A percentile compares a stretch with the other conserved stretches of the same genome.
Evolutionary conservation across 2,888 invertebrate genomes (phyloP).

Genomic region (Torymus tubicola): DNA sequence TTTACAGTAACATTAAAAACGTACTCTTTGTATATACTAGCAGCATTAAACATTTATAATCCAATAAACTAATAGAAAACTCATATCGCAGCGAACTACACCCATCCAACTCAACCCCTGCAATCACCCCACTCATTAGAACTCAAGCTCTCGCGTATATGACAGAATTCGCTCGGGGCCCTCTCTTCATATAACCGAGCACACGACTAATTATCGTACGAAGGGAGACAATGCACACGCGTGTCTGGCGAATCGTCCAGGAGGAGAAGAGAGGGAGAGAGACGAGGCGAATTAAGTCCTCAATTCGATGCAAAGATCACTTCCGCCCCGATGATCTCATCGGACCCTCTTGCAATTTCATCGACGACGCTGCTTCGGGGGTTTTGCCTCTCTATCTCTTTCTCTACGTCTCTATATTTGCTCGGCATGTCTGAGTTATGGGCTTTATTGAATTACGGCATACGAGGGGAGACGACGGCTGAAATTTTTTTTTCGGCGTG

Average conservation of each 20-base stretch:
- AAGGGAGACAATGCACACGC: slow-evolving; percentile 7
- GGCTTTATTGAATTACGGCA: neutral
- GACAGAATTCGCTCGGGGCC: too few relatives aligned
- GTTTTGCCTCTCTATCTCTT: neutral
- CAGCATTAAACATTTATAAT: too few relatives aligned
- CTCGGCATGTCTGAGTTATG: neutral
- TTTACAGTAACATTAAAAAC: too few relatives aligned
- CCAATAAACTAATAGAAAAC: too few relatives aligned
- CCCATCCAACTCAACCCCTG: too few relatives aligned
- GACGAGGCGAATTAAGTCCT: slow-evolving; percentile 71
- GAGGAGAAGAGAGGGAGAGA: slow-evolving; percentile 53
- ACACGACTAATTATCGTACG: slow-evolving; percentile 1
- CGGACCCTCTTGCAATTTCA: slow-evolving; percentile 66
- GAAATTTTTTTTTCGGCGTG: too few relatives aligned
- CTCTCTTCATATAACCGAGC: neutral
- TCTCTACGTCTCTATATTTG: slow-evolving; percentile 1
- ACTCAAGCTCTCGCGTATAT: too few relatives aligned
- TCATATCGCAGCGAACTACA: too few relatives aligned
- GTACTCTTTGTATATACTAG: too few relatives aligned
- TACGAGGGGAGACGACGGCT: too few relatives aligned
- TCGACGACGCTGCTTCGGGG: slow-evolving; percentile 58
- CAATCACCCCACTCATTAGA: too few relatives aligned
- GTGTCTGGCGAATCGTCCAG: slow-evolving; percentile 46
- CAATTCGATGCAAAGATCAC: slow-evolving; percentile 73
- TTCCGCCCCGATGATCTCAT: slow-evolving; percentile 74